Evolutionary conservation across 2,797 vertebrate genomes (phyloP), one percentile per base, ranked within the genome.

Genomic region (Brachymystax lenok): DNA sequence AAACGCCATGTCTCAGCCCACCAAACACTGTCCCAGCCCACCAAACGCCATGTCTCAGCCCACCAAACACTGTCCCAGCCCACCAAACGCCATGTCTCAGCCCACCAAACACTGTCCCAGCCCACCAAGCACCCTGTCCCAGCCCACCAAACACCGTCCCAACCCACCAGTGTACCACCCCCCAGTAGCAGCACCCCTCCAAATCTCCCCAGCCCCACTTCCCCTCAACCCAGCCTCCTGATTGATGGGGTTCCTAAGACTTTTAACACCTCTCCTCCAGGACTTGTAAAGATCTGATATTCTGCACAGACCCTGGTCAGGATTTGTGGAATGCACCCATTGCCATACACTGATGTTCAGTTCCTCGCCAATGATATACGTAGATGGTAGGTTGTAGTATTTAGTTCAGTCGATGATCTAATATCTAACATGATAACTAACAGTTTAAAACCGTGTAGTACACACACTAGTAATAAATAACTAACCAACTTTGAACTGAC

Each of bases 391-490:
- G 24, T 66, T 68, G 28, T 68, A 16, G 30, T 35, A 68, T 68
- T 68, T 17, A 68, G 28, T 35, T 68, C 30, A 35, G 28, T 68
- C 19, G 17, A 35, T 14, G 5, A 35, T 40, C 6, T 7, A 7
- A 8, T 33, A 68, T 33, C 3, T 33, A 16, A 6, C 5, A 6
- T 24, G 21, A 64, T 24, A 64, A 66, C 74, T 81, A 75, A 16
- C 52, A 46, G 17, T 30, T 33, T 2, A 5, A 33, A 14, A 64
- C 27, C 75, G 81, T 63, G n/a, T 33, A 66, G 17, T 35, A 16
- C 7, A 4, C n/a, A 54, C 70, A 63, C 4, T 52, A 69, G 10
- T 68, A 79, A 69, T 19, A 69, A 74, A 71, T 61, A 69, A 30
- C 33, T n/a, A 69, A 35, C 52, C 27, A 27, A 77, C 74, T 72